Percentiles rank a stretch among this genome's conserved stretches.
Conservation (phyloP, 1,140 invertebrate genomes). For the Asobara japonica region DNA sequence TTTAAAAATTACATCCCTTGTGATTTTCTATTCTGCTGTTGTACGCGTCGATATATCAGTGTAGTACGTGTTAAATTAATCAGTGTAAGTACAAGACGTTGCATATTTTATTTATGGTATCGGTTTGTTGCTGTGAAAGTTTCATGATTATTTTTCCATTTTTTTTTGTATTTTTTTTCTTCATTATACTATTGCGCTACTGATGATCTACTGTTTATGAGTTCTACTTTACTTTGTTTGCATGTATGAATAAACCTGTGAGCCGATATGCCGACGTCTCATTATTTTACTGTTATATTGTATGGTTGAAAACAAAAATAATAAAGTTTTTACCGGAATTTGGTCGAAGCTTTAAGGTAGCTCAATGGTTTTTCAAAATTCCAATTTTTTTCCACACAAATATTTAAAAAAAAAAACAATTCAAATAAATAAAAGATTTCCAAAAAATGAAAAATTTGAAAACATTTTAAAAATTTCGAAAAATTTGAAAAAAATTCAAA, state of each 20-base stretch:
- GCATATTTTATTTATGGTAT: slow-evolving; percentile 15
- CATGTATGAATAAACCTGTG: slow-evolving; percentile 35
- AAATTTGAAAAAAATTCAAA: too few relatives aligned
- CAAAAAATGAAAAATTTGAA: too few relatives aligned
- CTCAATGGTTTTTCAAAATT: not conserved
- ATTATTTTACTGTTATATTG: slow-evolving; percentile 39
- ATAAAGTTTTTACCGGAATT: too few relatives aligned
- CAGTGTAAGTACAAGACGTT: slow-evolving; percentile 16
- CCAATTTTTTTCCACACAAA: too few relatives aligned
- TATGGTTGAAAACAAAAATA: slow-evolving; percentile 5
- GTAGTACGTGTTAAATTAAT: slow-evolving; percentile 3
- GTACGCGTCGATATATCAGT: slow-evolving; percentile 22
- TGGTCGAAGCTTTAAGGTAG: too few relatives aligned
- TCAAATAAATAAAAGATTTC: too few relatives aligned
- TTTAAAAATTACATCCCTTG: not conserved
- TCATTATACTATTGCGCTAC: slow-evolving; percentile 63
- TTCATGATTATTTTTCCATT: slow-evolving; percentile 38
- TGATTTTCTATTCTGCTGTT: slow-evolving; percentile 17
- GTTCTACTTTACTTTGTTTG: slow-evolving; percentile 62
- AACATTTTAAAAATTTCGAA: too few relatives aligned
- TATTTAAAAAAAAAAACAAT: too few relatives aligned
- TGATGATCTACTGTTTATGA: slow-evolving; percentile 61
- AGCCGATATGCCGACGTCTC: slow-evolving; percentile 34
- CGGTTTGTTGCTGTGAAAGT: slow-evolving; percentile 44
- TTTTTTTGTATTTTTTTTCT: slow-evolving; percentile 44